These are phyloP conservation scores for Dendrolimus punctatus DNA, from an alignment of 1,140 invertebrate genomes.

Conservation along the genomic window DNA sequence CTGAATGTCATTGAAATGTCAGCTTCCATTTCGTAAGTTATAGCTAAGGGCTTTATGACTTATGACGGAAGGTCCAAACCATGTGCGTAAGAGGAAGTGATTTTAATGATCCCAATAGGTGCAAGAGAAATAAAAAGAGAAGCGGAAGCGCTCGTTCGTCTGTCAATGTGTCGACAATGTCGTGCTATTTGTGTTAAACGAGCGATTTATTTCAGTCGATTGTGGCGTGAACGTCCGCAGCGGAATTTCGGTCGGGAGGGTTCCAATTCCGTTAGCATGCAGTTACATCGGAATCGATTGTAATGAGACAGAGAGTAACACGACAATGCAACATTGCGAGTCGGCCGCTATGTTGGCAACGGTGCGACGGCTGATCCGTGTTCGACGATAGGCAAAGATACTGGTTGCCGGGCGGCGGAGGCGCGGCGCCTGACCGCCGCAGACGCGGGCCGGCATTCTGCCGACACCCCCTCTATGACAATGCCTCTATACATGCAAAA, in stretches of 20 bases:
- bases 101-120: slow-evolving; percentile 26
- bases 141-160: slow-evolving; percentile 60
- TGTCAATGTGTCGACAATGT: slow-evolving; percentile 64
- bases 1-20: no score
- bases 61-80: slow-evolving; percentile 28
- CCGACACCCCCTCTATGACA: slow-evolving; percentile 36
- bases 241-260: slow-evolving; percentile 64
- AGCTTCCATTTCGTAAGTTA: no score
- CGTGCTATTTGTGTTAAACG: slow-evolving; percentile 65
- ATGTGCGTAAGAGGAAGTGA: slow-evolving; percentile 50
- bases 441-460: slow-evolving; percentile 10
- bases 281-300: slow-evolving; percentile 26
- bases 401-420: slow-evolving; percentile 34
- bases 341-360: not conserved
- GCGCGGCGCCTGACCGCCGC: slow-evolving; percentile 19
- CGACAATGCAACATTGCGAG: slow-evolving; percentile 12
- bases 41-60: slow-evolving; percentile 13
- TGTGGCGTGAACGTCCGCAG: slow-evolving; percentile 63
- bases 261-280: slow-evolving; percentile 62
- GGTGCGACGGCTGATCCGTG: slow-evolving; percentile 15
- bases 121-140: slow-evolving; percentile 49
- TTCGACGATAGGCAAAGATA: slow-evolving; percentile 28
- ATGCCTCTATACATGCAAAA: slow-evolving; percentile 44
- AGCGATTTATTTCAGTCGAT: slow-evolving; percentile 68
- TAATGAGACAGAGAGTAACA: slow-evolving; percentile 6